Percentiles rank a stretch among this genome's conserved stretches.
Conservation (phyloP, 2,888 invertebrate species). For the Arctia plantaginis region DNA sequence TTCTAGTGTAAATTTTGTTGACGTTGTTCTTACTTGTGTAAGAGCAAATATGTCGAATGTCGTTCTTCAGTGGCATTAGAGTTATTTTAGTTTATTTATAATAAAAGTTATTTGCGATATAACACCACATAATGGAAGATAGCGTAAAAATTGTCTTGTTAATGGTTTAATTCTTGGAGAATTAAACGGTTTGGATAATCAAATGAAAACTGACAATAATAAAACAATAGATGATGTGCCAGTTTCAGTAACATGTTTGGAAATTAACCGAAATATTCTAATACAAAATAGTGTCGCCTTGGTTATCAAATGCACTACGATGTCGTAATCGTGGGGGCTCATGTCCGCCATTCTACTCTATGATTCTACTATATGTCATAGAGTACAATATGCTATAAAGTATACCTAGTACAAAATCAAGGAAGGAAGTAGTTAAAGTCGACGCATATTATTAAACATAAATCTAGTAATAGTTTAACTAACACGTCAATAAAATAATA, state of each 20-base stretch:
- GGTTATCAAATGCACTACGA: no score
- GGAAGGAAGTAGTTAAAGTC: not conserved
- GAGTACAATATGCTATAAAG: no score
- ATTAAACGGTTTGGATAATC: not conserved
- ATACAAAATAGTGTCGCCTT: no score
- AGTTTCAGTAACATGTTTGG: no score
- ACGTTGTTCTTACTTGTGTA: not conserved
- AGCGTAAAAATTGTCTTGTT: not conserved
- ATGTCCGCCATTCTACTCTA: no score
- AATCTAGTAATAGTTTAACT: not conserved
- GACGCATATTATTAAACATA: not conserved
- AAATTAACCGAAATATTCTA: no score
- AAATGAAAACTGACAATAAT: not conserved
- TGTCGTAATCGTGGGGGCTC: no score
- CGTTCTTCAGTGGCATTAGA: not conserved
- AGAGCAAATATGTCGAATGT: not conserved
- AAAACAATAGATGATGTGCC: no score
- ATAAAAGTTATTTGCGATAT: not conserved
- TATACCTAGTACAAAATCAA: no score
- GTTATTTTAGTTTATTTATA: not conserved
- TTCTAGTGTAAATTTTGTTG: constrained; percentile 5
- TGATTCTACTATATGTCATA: no score
- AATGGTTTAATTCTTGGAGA: not conserved
- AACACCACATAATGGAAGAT: not conserved
- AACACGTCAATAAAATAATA: not conserved